Percentiles rank a stretch among this genome's conserved stretches.
Conservation (phyloP, 2,113 vertebrate genomes). For the Gallinago media region DNA sequence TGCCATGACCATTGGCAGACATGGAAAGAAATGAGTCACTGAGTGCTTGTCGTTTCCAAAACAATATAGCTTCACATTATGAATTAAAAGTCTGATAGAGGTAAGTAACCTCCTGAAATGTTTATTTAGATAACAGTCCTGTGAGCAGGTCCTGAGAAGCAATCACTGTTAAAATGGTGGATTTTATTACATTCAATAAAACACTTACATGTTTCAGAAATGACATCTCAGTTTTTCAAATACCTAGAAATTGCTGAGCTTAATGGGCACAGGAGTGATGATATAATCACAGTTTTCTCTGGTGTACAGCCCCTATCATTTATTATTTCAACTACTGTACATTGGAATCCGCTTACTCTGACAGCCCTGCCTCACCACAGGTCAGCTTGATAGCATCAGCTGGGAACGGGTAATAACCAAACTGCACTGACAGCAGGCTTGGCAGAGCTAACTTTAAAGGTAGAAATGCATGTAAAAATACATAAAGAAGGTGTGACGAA, state of each 20-base stretch:
- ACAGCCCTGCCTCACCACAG: constrained; percentile 4
- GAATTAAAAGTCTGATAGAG: constrained; percentile 25
- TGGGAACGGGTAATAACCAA: constrained; percentile 31
- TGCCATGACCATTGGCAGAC: not conserved
- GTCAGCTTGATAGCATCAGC: constrained; percentile 16
- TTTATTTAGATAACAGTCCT: constrained; percentile 32
- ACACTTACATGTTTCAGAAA: constrained; percentile 16
- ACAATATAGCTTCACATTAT: not conserved
- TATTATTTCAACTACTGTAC: constrained; percentile 45
- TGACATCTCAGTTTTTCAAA: constrained; percentile 50
- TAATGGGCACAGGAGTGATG: constrained; percentile 47
- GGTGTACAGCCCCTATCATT: constrained; percentile 6
- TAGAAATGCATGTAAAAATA: constrained; percentile 40
- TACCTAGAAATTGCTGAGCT: constrained; percentile 45
- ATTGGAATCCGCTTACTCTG: constrained; percentile 19
- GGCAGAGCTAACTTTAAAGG: constrained; percentile 45
- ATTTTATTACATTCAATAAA: constrained; percentile 57
- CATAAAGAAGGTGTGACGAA: constrained; percentile 38
- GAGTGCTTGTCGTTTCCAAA: not conserved
- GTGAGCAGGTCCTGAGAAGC: not conserved
- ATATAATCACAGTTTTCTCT: constrained; percentile 61
- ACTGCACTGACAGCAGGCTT: constrained; percentile 43
- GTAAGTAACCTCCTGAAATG: constrained; percentile 24
- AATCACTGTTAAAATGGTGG: constrained; percentile 20
- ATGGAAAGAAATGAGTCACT: not conserved